Evolutionary conservation across 1,140 invertebrate species (phyloP), one percentile per base, ranked within the genome.

Genomic region (Nymphalis io): DNA sequence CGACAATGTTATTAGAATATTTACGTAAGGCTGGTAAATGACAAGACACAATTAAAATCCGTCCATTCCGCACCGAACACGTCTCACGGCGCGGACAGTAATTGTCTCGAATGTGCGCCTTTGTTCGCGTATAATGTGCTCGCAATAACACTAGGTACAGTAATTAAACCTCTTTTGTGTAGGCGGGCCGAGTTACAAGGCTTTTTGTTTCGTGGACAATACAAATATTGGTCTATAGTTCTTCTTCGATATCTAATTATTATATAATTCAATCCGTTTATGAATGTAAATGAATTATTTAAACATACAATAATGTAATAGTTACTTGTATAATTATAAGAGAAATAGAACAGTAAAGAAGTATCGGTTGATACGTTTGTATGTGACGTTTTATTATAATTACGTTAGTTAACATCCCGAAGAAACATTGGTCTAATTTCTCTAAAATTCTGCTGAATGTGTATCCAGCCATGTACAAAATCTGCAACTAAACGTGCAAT

Each of bases 151-250:
- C 4, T n/a, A 15, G 13, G 12, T 15, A 27, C 51, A n/a, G 51
- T 55, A 55, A 55, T 55, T 55, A 55, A 55, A 27, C 18, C 18
- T 27, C 51, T 55, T 55, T 55, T 55, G 51, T 23, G 6, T 8
- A 33, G 4, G 16, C 40, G 10, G 27, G 27, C 27, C 27, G 16
- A 2, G 15, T 3, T 18, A 4, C 46, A 13, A 16, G 48, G 0
- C 20, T 15, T 55, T 55, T 27, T 55, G 51, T 55, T 23, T 10
- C 23, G 18, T 5, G 13, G 51, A n/a, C 8, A n/a, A 48, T 48
- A 18, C 40, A 33, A 33, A 33, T 33, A 33, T 33, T 4, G 27
- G 27, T 8, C 27, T 8, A 33, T 33, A 33, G 27, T 33, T 33
- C 5, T 33, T 33, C 27, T 8, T 33, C 27, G 27, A 8, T 8